These are phyloP conservation scores for Urocynchramus pylzowi DNA, from an alignment of 2,113 vertebrate genomes.

Conservation along the genomic window DNA sequence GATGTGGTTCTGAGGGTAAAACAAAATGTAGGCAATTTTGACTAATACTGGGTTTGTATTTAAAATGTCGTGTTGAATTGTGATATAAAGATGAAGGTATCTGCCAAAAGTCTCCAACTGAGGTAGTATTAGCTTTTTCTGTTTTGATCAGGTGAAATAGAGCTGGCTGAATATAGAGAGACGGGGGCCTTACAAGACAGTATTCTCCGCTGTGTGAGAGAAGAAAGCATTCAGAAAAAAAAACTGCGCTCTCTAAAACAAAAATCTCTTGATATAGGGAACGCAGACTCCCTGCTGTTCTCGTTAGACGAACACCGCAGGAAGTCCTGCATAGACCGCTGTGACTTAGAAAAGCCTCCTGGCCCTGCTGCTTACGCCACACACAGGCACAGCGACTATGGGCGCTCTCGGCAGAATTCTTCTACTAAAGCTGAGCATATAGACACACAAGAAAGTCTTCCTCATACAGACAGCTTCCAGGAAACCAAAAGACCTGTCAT, in stretches of 20 bases:
- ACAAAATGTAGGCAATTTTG: background rate
- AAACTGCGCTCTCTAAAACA: constrained; percentile 96
- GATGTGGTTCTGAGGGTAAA: background rate
- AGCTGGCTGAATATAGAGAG: constrained; percentile 95
- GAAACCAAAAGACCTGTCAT: constrained; percentile 86
- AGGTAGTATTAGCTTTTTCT: constrained; percentile 76
- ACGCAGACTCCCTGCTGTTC: constrained; percentile 94
- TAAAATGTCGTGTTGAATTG: background rate
- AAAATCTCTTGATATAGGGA: constrained; percentile 97
- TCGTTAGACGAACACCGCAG: constrained; percentile 93
- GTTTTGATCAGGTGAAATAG: constrained; percentile 91
- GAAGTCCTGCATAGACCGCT: constrained; percentile 97
- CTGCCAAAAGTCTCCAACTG: constrained; percentile 40
- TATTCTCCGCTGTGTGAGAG: constrained; percentile 90
- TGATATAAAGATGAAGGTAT: background rate
- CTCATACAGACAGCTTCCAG: constrained; percentile 69
- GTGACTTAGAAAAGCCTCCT: constrained; percentile 82
- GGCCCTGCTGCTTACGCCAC: constrained; percentile 58
- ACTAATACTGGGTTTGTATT: background rate
- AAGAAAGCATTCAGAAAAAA: constrained; percentile 94
- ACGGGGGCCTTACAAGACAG: constrained; percentile 91
- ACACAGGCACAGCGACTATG: constrained; percentile 72
- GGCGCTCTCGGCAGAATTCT: constrained; percentile 82
- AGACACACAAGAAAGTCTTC: constrained; percentile 71
- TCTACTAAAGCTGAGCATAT: constrained; percentile 68